A percentile compares a stretch with the other conserved stretches of the same genome.
Conservation (phyloP, 1,140 invertebrate species). For the Thrips palmi region DNA sequence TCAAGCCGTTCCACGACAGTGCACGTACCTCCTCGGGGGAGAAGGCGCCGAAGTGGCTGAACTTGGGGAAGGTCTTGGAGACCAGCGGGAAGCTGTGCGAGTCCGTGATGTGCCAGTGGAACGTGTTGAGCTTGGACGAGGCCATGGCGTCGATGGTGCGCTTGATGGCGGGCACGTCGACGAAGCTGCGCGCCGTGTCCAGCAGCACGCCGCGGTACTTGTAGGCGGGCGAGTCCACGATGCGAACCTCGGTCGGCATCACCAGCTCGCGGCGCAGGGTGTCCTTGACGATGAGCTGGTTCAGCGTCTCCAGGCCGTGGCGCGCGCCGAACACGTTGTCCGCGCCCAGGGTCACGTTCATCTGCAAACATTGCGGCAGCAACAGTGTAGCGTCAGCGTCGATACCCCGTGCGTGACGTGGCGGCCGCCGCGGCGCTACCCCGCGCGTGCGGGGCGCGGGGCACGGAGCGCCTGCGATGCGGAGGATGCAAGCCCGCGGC, state of each 20-base stretch:
- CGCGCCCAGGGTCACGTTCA: constrained; percentile 39
- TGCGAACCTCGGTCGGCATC: constrained; percentile 35
- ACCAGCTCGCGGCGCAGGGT: constrained; percentile 36
- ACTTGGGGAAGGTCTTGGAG: constrained; percentile 40
- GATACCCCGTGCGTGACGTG: neutral
- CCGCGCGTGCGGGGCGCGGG: too few species aligned
- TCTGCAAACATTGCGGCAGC: constrained; percentile 17
- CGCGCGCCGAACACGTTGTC: constrained; percentile 51
- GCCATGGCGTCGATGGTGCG: constrained; percentile 63
- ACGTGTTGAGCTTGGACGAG: constrained; percentile 60
- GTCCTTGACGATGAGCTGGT: constrained; percentile 54
- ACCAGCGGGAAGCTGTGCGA: constrained; percentile 69
- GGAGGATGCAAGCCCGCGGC: too few species aligned
- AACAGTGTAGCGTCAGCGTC: neutral
- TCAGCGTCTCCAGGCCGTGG: constrained; percentile 58
- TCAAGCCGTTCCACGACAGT: constrained; percentile 18
- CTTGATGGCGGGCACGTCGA: constrained; percentile 44
- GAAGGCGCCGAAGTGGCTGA: constrained; percentile 56
- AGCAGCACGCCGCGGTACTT: constrained; percentile 56
- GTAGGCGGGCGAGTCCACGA: constrained; percentile 49
- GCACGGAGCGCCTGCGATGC: too few species aligned
- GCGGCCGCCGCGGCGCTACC: constrained; percentile 4
- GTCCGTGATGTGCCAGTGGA: constrained; percentile 85
- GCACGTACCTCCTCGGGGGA: constrained; percentile 37
- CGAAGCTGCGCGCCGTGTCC: constrained; percentile 60